Conservation (phyloP, 2,888 invertebrate species). For the Neria commutata region DNA sequence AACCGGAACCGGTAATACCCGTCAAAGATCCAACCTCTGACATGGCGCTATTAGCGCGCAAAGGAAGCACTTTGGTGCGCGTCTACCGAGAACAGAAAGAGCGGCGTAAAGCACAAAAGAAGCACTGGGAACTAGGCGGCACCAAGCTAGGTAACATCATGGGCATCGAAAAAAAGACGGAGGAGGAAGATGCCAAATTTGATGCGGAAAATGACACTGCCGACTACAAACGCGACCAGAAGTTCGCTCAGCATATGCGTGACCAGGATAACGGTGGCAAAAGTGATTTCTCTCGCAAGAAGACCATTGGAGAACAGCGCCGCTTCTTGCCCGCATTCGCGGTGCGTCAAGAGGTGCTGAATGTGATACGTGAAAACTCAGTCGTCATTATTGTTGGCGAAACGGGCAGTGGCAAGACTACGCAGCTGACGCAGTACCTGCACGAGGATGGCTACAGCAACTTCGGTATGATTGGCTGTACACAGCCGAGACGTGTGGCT, state of each 20-base stretch:
- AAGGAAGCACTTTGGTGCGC: conserved; percentile 90
- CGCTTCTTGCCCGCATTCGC: conserved; percentile 95
- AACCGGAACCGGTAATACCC: conserved; percentile 98
- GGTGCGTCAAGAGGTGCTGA: conserved; percentile 88
- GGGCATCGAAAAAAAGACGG: conserved; percentile 86
- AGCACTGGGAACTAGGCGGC: conserved; percentile 98
- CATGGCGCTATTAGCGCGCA: conserved; percentile 94
- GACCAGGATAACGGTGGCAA: conserved; percentile 69
- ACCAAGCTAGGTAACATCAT: conserved; percentile 88
- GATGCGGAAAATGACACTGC: conserved; percentile 74
- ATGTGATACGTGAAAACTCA: conserved; percentile 89
- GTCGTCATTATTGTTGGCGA: conserved; percentile 91
- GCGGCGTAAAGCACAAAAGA: conserved; percentile 94
- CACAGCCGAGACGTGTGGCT: conserved; percentile 96
- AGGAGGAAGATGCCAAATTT: conserved; percentile 72
- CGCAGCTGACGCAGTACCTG: conserved; percentile 95
- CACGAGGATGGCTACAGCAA: conserved; percentile 96
- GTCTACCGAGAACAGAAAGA: conserved; percentile 96
- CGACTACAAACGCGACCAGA: conserved; percentile 91
- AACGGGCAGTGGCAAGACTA: conserved; percentile 77
- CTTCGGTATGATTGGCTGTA: conserved; percentile 95
- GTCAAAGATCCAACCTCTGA: conserved; percentile 95
- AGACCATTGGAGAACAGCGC: conserved; percentile 84
- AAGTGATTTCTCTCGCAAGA: conserved; percentile 85
- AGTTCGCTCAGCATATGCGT: conserved; percentile 94